Evolutionary conservation across 2,113 vertebrate genomes (phyloP).

Genomic region (Syngnathoides biaculeatus): DNA sequence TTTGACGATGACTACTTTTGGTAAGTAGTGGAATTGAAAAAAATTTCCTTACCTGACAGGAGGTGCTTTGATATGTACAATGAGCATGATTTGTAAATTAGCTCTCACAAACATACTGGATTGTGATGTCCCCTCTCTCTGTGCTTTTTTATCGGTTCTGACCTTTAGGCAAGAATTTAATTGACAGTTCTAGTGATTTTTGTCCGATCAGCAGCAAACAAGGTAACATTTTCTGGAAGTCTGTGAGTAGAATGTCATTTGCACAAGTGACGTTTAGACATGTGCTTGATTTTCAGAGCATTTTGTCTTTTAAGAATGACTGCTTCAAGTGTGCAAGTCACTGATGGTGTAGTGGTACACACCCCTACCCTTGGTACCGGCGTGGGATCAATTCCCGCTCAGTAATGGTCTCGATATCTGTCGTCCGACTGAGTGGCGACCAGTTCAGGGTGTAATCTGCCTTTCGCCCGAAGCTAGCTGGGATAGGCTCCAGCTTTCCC

Average conservation of each 20-base stretch:
- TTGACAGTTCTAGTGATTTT: conserved; percentile 42
- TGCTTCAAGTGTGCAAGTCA: too few relatives aligned
- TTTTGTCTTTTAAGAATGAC: neutral
- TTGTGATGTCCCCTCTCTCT: neutral
- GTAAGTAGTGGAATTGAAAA: neutral
- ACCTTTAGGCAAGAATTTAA: conserved; percentile 34
- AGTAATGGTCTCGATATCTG: too few relatives aligned
- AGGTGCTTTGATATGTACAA: neutral
- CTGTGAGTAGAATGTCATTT: neutral
- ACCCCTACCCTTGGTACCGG: too few relatives aligned
- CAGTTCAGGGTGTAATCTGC: too few relatives aligned
- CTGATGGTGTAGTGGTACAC: too few relatives aligned
- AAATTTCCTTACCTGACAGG: neutral
- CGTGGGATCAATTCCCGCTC: too few relatives aligned
- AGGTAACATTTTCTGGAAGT: conserved; percentile 6
- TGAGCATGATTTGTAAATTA: conserved; percentile 6
- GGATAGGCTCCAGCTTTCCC: too few relatives aligned
- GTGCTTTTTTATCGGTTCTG: conserved; percentile 8
- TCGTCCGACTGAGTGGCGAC: too few relatives aligned
- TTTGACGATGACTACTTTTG: neutral
- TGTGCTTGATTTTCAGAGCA: neutral
- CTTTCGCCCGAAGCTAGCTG: too few relatives aligned
- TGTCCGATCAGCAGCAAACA: conserved; percentile 14
- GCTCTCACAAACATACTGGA: neutral
- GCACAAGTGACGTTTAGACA: neutral